These are phyloP conservation scores for Mesocricetus auratus DNA, from an alignment of 2,113 vertebrate genomes.

Conservation along the genomic window DNA sequence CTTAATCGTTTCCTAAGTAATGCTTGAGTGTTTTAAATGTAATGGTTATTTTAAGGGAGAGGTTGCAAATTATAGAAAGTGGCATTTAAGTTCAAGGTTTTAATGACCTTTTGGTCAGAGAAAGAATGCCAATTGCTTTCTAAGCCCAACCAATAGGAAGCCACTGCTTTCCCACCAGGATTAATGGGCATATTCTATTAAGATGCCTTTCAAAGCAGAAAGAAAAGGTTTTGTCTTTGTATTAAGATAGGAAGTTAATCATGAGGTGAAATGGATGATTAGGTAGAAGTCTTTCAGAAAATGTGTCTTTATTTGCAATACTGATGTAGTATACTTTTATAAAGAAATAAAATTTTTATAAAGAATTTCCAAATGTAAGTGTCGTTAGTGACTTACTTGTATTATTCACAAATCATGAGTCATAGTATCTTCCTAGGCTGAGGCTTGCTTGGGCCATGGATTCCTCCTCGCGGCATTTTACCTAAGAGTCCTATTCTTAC, in stretches of 20 bases:
- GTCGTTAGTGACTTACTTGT: constrained; percentile 63
- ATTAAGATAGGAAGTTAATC: constrained; percentile 59
- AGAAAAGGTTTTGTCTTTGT: not conserved
- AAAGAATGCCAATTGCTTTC: not conserved
- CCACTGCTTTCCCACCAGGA: constrained; percentile 27
- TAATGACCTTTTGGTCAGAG: constrained; percentile 1
- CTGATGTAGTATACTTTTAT: constrained; percentile 70
- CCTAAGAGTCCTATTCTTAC: not conserved
- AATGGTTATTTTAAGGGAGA: constrained; percentile 53
- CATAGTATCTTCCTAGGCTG: not conserved
- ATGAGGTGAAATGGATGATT: constrained; percentile 44
- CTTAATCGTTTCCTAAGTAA: constrained; percentile 59
- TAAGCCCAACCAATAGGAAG: constrained; percentile 7
- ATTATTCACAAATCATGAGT: constrained; percentile 34
- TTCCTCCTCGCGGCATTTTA: not conserved
- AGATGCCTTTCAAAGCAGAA: constrained; percentile 50
- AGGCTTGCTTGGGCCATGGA: not conserved
- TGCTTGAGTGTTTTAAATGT: constrained; percentile 57
- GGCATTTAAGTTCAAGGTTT: not conserved
- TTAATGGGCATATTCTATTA: constrained; percentile 2
- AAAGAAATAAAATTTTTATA: constrained; percentile 74
- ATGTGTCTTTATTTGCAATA: constrained; percentile 46
- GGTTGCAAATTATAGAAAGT: constrained; percentile 1
- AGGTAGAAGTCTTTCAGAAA: not conserved
- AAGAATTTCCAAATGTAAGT: constrained; percentile 42